Evolutionary conservation across 2,888 invertebrate genomes (phyloP).

Genomic region (Cordilura impudica): DNA sequence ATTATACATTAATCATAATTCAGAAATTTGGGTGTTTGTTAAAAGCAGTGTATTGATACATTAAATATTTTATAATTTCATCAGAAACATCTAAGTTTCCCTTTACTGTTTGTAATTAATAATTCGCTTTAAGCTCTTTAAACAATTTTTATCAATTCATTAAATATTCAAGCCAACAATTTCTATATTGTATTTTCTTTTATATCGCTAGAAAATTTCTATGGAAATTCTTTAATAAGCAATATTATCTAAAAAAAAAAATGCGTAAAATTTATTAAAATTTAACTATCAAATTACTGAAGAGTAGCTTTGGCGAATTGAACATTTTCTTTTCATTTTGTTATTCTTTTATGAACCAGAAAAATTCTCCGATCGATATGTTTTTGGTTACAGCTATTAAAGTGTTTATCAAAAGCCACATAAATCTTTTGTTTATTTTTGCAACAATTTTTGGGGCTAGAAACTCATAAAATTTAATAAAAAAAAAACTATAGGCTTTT

Average conservation of each 20-base stretch:
- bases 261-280: too few relatives aligned
- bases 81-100: too few relatives aligned
- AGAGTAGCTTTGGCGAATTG: not conserved
- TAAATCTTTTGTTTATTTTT: not conserved
- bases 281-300: too few relatives aligned
- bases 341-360: not conserved
- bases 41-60: too few relatives aligned
- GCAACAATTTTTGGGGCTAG: not conserved
- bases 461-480: not conserved
- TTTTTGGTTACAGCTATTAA: not conserved
- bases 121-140: too few relatives aligned
- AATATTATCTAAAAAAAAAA: not conserved
- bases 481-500: not conserved
- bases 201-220: slow-evolving; percentile 1
- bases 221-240: not conserved
- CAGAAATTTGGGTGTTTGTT: too few relatives aligned
- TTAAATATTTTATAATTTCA: too few relatives aligned
- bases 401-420: not conserved
- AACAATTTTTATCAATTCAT: too few relatives aligned
- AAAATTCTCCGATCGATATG: not conserved
- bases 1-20: too few relatives aligned
- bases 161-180: too few relatives aligned
- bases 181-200: not conserved
- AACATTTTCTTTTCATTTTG: not conserved
- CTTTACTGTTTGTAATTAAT: too few relatives aligned